Evolutionary conservation across 2,797 vertebrate genomes (phyloP).

Genomic region (Trichosurus vulpecula): DNA sequence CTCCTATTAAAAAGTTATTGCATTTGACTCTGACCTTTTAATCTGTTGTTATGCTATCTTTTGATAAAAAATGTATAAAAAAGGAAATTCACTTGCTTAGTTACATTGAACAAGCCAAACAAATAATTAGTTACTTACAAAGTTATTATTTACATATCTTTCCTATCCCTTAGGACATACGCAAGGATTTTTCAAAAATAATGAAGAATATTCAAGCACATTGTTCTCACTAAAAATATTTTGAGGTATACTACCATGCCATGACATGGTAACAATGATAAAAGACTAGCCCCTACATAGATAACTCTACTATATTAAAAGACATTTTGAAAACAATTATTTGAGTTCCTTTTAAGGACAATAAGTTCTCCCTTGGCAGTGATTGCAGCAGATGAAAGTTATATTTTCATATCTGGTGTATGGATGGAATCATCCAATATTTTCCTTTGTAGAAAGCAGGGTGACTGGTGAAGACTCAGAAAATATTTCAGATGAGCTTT

Average conservation of each 20-base stretch:
- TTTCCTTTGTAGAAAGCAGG: conserved; percentile 93
- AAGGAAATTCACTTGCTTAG: not conserved
- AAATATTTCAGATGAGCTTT: conserved; percentile 82
- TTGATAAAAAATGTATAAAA: not conserved
- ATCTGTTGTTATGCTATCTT: not conserved
- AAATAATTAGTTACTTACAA: not conserved
- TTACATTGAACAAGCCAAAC: not conserved
- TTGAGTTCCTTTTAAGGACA: conserved; percentile 85
- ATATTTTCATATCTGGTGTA: conserved; percentile 98
- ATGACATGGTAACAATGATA: conserved; percentile 46
- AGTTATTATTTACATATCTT: not conserved
- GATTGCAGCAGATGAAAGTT: conserved; percentile 97
- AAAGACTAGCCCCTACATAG: conserved; percentile 48
- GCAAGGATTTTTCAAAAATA: not conserved
- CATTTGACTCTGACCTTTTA: not conserved
- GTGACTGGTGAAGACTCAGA: conserved; percentile 85
- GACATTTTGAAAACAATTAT: not conserved
- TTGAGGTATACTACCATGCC: not conserved
- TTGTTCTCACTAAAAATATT: not conserved
- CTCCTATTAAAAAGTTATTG: not conserved
- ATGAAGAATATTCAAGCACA: not conserved
- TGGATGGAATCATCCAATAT: conserved; percentile 96
- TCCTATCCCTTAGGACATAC: not conserved
- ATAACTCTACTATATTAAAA: not conserved
- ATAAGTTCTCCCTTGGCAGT: conserved; percentile 92